phyloP scores from a whole-genome alignment of 2,113 vertebrate species.

The Pantherophis guttatus region DNA sequence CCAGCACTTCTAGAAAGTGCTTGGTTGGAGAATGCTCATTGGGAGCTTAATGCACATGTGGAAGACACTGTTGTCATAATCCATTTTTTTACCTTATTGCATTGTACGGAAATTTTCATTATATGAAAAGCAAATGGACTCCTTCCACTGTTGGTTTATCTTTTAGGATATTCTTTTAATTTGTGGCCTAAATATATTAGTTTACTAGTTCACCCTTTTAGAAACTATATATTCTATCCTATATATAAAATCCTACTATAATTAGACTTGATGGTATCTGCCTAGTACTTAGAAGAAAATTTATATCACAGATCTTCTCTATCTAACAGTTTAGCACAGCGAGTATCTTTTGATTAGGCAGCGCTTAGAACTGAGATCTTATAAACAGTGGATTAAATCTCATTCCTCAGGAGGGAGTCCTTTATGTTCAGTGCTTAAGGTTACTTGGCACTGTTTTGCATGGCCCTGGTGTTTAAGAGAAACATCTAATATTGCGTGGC shows the following conservation, averaged over 20 bases:
- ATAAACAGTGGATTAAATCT: conserved; percentile 3
- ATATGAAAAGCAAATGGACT: neutral
- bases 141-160: neutral
- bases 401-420: neutral
- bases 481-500: neutral
- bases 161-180: neutral
- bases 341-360: conserved; percentile 40
- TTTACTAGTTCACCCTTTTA: conserved; percentile 25
- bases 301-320: conserved; percentile 20
- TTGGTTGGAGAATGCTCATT: neutral
- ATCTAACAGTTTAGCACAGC: conserved; percentile 20
- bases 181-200: neutral
- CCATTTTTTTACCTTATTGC: neutral
- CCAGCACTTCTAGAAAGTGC: neutral
- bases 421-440: neutral
- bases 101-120: no score
- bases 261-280: conserved; percentile 36
- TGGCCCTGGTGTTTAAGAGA: neutral
- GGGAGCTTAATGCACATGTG: neutral
- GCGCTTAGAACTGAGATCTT: conserved; percentile 14
- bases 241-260: conserved; percentile 13
- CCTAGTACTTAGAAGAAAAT: conserved; percentile 19
- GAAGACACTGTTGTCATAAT: neutral
- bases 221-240: conserved; percentile 22
- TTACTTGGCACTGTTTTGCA: neutral